Base-by-base conservation (phyloP, 2,888 invertebrate genomes). In the Melinopterus prodromus region DNA sequence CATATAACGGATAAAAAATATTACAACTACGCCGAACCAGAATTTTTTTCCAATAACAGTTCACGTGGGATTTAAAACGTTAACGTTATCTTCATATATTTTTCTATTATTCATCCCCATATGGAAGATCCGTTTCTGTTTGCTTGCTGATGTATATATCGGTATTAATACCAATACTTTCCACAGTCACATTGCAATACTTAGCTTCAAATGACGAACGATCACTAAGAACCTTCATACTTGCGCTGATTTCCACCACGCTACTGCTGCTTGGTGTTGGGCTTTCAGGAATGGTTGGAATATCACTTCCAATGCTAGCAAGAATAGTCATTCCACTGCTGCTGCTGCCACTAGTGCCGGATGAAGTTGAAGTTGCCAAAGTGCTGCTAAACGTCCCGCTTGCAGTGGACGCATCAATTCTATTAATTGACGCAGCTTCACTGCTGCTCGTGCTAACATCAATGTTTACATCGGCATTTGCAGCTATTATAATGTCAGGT, bases 91-190 rank as follows among this genome's bases (percentile, higher is more conserved):
- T 53, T 53, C 53, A 4, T 1, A 9, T 53, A 53, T 12, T 53
- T 3, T 1, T 53, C 53, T 53, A 12, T 3, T 53, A 74, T 26
- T 74, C 37, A 9, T 77, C 79, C 16, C 72, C 69, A 37, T 77
- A 80, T 69, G 77, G 71, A 36, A 80, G 69, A 77, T 80, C 79
- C n/a, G 79, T 80, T 72, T 74, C 77, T n/a, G 77, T 70, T 74
- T 70, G 77, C n/a, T 74, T 72, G 12, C 38, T 70, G 9, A n/a
- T 69, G 71, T 69, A n/a, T n/a, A 77, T 72, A 37, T 77, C 79
- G 0, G 79, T 80, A 36, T 70, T 69, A 70, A 80, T 72, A 69
- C 79, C 79, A 6, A 72, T 35, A 16, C 77, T 77, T 70, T 80
- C 16, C 36, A 77, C 77, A 16, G 77, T 16, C 70, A 77, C 70